Percentiles rank a stretch among this genome's conserved stretches.
These are phyloP conservation scores for Tortricodes alternella DNA, from an alignment of 2,888 invertebrate genomes.

Conservation along the genomic window DNA sequence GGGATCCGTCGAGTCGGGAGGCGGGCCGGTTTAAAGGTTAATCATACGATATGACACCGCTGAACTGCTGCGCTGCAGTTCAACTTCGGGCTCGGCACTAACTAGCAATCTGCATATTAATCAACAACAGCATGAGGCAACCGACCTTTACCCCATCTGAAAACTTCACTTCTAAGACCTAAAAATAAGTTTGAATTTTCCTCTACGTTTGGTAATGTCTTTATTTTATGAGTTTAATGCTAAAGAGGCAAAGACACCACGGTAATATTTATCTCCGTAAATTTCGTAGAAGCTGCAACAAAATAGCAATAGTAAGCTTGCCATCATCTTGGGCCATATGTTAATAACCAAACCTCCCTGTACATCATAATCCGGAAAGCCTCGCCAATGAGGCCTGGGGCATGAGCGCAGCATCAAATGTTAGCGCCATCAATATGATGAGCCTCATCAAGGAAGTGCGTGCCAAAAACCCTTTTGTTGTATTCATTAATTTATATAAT, in stretches of 20 bases:
- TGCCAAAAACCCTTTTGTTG: constrained; percentile 57
- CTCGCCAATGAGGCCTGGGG: constrained; percentile 30
- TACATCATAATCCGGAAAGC: not conserved
- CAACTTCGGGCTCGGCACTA: constrained; percentile 37
- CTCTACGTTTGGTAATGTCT: not conserved
- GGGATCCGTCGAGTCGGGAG: constrained; percentile 6
- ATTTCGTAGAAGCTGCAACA: no score
- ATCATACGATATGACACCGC: constrained; percentile 28
- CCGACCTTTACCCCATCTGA: constrained; percentile 20
- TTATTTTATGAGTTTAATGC: no score
- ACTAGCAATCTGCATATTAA: constrained; percentile 34
- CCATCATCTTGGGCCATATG: no score
- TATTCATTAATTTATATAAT: constrained; percentile 71
- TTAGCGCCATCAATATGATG: constrained; percentile 54
- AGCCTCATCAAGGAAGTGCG: constrained; percentile 47
- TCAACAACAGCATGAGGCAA: constrained; percentile 19
- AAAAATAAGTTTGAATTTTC: not conserved
- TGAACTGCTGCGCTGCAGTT: constrained; percentile 32
- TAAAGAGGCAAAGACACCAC: no score
- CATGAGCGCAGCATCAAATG: constrained; percentile 41
- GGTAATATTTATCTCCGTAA: no score
- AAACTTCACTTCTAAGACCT: constrained; percentile 4
- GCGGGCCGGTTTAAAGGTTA: constrained; percentile 11
- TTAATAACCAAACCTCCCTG: not conserved
- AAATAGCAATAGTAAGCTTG: no score